Evolutionary conservation across 2,797 vertebrate genomes (phyloP).

Genomic region (Triplophysa bombifrons): DNA sequence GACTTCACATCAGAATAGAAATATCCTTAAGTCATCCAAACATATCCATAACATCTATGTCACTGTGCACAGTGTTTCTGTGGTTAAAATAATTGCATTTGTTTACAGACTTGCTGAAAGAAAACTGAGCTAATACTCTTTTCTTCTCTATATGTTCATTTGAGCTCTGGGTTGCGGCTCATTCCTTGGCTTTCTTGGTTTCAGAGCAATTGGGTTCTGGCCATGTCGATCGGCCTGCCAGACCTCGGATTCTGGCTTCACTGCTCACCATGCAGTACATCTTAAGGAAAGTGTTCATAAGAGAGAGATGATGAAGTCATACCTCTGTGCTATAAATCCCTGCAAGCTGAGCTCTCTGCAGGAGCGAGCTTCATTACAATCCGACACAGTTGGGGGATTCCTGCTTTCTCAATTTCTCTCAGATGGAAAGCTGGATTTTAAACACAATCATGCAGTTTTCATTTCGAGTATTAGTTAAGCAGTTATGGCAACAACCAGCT

Average conservation of each 20-base stretch:
- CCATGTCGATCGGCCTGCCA: conserved; percentile 67
- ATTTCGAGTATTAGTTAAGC: conserved; percentile 22
- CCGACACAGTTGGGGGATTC: conserved; percentile 40
- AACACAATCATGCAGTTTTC: conserved; percentile 42
- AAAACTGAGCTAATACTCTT: conserved; percentile 16
- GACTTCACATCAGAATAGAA: conserved; percentile 21
- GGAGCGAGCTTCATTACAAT: conserved; percentile 45
- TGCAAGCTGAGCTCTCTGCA: conserved; percentile 59
- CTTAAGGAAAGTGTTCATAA: conserved; percentile 56
- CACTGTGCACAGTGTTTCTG: not conserved
- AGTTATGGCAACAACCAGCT: conserved; percentile 22
- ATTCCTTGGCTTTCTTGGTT: conserved; percentile 50
- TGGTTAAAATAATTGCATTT: conserved; percentile 19
- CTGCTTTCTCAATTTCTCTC: conserved; percentile 34
- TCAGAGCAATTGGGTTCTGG: conserved; percentile 63
- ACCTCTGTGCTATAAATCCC: conserved; percentile 60
- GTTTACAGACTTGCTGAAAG: conserved; percentile 23
- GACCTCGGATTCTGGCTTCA: conserved; percentile 60
- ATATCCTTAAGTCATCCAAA: not conserved
- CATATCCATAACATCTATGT: conserved; percentile 2
- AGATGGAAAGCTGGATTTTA: conserved; percentile 31
- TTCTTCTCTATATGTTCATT: conserved; percentile 13
- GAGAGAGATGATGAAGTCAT: conserved; percentile 65
- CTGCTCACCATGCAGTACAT: conserved; percentile 65
- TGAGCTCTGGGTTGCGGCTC: conserved; percentile 33